Evolutionary conservation across 1,140 invertebrate genomes (phyloP).

Genomic region (Ephestia elutella): DNA sequence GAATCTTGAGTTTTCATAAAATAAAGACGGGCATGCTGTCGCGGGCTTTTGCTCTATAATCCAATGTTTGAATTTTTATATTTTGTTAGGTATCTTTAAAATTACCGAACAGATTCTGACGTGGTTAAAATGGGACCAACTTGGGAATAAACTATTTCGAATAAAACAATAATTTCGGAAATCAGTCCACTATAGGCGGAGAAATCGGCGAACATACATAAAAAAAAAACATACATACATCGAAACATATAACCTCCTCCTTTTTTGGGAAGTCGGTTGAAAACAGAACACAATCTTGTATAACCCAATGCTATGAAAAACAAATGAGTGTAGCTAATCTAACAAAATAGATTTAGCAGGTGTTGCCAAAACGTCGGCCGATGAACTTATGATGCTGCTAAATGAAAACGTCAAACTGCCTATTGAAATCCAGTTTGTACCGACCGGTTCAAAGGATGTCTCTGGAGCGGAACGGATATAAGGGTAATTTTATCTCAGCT

Average conservation of each 20-base stretch:
- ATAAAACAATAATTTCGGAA: too few species aligned
- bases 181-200: too few species aligned
- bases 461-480: conserved; percentile 13
- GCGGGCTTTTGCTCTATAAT: too few species aligned
- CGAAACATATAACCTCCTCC: neutral
- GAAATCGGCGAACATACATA: too few species aligned
- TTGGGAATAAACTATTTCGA: too few species aligned
- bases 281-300: neutral
- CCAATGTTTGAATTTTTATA: too few species aligned
- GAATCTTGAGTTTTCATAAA: too few species aligned
- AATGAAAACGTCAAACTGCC: conserved; percentile 9
- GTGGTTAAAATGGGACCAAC: too few species aligned
- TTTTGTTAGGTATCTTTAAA: too few species aligned
- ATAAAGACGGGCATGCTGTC: too few species aligned
- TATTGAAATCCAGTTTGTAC: conserved; percentile 15
- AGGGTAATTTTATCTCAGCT: neutral
- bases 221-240: neutral
- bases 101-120: too few species aligned
- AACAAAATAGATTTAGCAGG: conserved; percentile 6
- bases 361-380: conserved; percentile 30
- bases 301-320: neutral
- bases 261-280: too few species aligned
- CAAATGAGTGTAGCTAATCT: neutral
- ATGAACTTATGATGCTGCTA: conserved; percentile 17
- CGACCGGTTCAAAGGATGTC: conserved; percentile 26